These are phyloP conservation scores for Trichacis sp. DNA, from an alignment of 2,888 invertebrate species.

Conservation along the genomic window DNA sequence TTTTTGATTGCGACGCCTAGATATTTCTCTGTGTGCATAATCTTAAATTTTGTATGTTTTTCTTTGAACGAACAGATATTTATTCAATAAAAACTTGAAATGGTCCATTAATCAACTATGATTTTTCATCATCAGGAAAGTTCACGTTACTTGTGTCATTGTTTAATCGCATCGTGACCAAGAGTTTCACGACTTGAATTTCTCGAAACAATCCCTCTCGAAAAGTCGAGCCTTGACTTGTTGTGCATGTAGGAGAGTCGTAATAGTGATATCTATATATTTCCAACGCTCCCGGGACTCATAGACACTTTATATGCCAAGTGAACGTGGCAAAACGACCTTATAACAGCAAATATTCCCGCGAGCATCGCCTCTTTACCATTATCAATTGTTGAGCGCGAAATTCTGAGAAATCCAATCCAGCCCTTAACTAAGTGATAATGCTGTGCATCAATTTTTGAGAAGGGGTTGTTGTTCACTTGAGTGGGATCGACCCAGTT, in stretches of 20 bases:
- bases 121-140: no score
- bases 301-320: slow-evolving; percentile 59
- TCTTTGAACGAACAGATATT: no score
- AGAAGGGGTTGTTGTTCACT: not conserved
- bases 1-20: no score
- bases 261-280: slow-evolving; percentile 18
- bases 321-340: slow-evolving; percentile 59
- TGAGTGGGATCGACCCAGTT: not conserved
- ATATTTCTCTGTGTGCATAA: no score
- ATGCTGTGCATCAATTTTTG: slow-evolving; percentile 6
- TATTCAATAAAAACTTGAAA: no score
- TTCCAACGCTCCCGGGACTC: slow-evolving; percentile 44
- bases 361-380: slow-evolving; percentile 43
- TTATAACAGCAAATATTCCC: slow-evolving; percentile 59
- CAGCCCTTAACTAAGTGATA: slow-evolving; percentile 30
- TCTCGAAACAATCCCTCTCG: not conserved
- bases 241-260: slow-evolving; percentile 16
- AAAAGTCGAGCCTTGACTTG: slow-evolving; percentile 11
- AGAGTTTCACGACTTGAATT: no score
- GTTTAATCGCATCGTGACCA: no score
- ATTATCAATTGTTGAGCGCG: slow-evolving; percentile 35
- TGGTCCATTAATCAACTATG: no score
- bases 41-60: no score
- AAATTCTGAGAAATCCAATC: slow-evolving; percentile 40
- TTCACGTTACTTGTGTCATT: no score